phyloP scores from a whole-genome alignment of 2,888 invertebrate species.

The Bruchidius siliquastri region DNA sequence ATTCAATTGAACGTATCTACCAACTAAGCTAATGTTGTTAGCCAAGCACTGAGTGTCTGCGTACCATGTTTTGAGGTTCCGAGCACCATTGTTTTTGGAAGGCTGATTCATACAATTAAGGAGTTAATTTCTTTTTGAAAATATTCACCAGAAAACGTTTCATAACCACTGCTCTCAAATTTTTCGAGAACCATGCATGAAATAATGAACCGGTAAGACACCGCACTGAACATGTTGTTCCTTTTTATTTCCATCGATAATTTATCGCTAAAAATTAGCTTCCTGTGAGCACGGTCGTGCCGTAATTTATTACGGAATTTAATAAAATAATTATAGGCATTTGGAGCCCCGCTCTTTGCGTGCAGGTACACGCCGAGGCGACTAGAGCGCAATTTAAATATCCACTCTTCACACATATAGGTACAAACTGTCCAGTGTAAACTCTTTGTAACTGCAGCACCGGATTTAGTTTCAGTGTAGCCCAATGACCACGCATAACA shows the following conservation, averaged over 20 bases:
- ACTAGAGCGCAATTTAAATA: not conserved
- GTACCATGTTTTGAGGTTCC: too few species aligned
- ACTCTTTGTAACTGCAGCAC: not conserved
- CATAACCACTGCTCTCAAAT: not conserved
- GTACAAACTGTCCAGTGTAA: not conserved
- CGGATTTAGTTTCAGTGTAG: not conserved
- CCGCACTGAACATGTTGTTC: not conserved
- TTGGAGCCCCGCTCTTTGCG: not conserved
- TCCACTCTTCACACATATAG: not conserved
- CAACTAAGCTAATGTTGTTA: too few species aligned
- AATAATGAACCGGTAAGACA: not conserved
- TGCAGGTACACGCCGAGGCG: not conserved
- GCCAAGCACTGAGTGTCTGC: too few species aligned
- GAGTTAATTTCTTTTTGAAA: too few species aligned
- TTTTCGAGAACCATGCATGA: not conserved
- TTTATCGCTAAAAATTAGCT: constrained; percentile 15
- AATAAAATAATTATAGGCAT: not conserved
- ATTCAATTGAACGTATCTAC: too few species aligned
- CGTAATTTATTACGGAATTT: not conserved
- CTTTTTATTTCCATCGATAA: constrained; percentile 10
- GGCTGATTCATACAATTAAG: too few species aligned
- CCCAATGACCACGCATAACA: too few species aligned
- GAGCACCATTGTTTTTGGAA: too few species aligned
- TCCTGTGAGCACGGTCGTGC: not conserved
- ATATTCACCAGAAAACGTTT: not conserved